Base-by-base conservation (phyloP, 2,888 invertebrate species). In the Monopis laevigella region DNA sequence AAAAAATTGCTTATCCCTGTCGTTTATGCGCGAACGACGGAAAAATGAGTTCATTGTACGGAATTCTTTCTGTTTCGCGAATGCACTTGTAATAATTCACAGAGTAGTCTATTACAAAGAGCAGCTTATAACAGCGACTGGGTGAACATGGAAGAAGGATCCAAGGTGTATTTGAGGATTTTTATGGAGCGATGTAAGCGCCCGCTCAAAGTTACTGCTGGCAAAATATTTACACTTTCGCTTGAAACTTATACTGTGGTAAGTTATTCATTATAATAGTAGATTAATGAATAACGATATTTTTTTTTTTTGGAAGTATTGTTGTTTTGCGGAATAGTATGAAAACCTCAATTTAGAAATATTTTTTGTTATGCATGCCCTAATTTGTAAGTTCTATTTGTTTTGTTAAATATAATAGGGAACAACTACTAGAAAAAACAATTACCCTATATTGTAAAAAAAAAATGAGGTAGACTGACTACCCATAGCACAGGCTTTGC, bases 71-170 rank as follows among this genome's bases (percentile, higher is more conserved):
- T n/a, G n/a, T n/a, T n/a, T n/a, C n/a, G n/a, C n/a, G n/a, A n/a
- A n/a, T n/a, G n/a, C n/a, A n/a, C n/a, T n/a, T n/a, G n/a, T n/a
- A n/a, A n/a, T 21, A 21, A 5, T 32, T 32, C 8, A 13, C 53
- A 84, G 84, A 84, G 84, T 43, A 53, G 55, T 27, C 67, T 68
- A 40, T 62, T 84, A 2, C 60, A 64, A 2, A 64, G 74, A 39
- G 84, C 84, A 2, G 83, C 82, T n/a, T 84, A 74, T 45, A 69
- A 82, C 44, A 69, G 81, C 1, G 64, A 80, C 1, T 84, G 84
- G 84, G 50, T 69, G 30, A 54, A 66, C 4, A 58, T 62, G 45
- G 61, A 75, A 39, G 53, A 58, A 11, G 60, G 63, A 29, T 65
- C 66, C 12, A 64, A 65, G 34, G 68, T 63, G 51, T 59, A 63